phyloP scores from a whole-genome alignment of 2,113 vertebrate genomes.

The Haemorhous mexicanus region DNA sequence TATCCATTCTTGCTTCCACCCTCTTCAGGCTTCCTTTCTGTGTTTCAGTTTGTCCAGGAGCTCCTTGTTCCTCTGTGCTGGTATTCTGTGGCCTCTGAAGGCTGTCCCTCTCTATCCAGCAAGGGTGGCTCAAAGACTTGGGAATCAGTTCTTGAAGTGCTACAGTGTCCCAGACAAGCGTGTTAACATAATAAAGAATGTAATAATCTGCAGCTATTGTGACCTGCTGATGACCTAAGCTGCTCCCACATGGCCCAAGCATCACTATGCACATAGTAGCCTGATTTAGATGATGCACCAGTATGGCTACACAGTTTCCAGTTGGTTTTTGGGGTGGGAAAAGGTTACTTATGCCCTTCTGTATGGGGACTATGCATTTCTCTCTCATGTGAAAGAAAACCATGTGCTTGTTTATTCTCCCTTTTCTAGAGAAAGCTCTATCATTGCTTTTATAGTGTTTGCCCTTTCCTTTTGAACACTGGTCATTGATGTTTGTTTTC shows the following conservation, averaged over 20 bases:
- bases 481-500: neutral
- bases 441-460: neutral
- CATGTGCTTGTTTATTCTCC: neutral
- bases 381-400: neutral
- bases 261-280: neutral
- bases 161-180: neutral
- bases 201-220: accelerated
- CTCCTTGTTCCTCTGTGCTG: neutral
- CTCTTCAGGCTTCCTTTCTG: neutral
- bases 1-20: neutral
- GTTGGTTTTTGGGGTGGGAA: neutral
- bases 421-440: neutral
- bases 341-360: neutral
- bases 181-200: neutral
- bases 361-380: neutral
- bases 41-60: neutral
- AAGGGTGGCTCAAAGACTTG: neutral
- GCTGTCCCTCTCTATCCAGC: neutral
- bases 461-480: neutral
- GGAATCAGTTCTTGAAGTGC: neutral
- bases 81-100: neutral
- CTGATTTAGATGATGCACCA: neutral
- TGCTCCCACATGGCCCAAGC: accelerated
- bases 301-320: neutral
- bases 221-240: neutral